Conservation (phyloP, 1,140 invertebrate genomes). For the Thaumetopoea pityocampa region DNA sequence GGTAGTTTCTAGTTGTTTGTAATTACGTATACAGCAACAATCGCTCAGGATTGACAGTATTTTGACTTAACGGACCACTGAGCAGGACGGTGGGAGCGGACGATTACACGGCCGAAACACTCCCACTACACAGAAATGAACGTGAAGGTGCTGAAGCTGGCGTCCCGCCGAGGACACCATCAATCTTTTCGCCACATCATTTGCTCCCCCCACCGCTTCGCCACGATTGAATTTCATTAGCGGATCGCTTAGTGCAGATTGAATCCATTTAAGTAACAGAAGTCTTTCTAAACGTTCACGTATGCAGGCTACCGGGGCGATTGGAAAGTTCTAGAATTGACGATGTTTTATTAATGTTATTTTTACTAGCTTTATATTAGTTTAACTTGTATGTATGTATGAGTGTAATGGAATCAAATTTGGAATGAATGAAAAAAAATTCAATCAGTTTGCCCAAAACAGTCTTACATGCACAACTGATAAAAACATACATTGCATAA, state of each 20-base stretch:
- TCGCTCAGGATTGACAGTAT: too few species aligned
- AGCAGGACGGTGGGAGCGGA: not conserved
- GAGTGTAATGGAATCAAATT: too few species aligned
- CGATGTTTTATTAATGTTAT: slow-evolving; percentile 14
- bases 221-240: slow-evolving; percentile 73
- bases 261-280: slow-evolving; percentile 71
- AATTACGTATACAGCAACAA: too few species aligned
- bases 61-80: too few species aligned
- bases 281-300: slow-evolving; percentile 39
- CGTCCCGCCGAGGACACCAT: slow-evolving; percentile 34
- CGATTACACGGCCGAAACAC: slow-evolving; percentile 1
- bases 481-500: too few species aligned
- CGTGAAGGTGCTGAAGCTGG: slow-evolving; percentile 18
- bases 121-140: slow-evolving; percentile 11
- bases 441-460: too few species aligned
- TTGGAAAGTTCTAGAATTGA: slow-evolving; percentile 22
- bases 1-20: too few species aligned
- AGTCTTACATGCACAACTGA: too few species aligned
- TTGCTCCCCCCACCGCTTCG: slow-evolving; percentile 54
- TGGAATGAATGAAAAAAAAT: too few species aligned
- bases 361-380: too few species aligned
- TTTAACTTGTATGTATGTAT: too few species aligned
- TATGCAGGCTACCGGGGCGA: slow-evolving; percentile 28
- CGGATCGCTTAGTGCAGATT: slow-evolving; percentile 73
- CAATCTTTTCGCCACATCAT: slow-evolving; percentile 73